A percentile compares a stretch with the other conserved stretches of the same genome.
These are phyloP conservation scores for Felis chaus DNA, from an alignment of 2,113 vertebrate species.

Conservation along the genomic window DNA sequence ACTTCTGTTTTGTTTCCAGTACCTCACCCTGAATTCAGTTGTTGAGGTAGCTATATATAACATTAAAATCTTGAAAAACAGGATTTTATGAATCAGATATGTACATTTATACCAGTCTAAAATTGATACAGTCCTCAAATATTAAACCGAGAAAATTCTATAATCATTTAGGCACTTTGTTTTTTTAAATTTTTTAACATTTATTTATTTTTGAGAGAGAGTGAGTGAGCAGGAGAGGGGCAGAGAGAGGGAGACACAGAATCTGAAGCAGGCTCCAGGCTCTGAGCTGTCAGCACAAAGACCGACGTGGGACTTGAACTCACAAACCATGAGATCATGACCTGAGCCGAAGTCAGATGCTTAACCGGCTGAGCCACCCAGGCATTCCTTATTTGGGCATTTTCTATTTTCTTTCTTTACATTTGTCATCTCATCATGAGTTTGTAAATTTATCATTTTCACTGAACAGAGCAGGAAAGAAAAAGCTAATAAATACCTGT, in stretches of 20 bases:
- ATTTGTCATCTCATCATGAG: neutral
- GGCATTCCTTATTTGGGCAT: neutral
- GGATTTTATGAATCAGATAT: neutral
- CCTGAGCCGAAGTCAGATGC: too few relatives aligned
- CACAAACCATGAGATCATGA: too few relatives aligned
- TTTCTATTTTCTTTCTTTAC: conserved; percentile 40
- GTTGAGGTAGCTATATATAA: neutral
- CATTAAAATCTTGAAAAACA: neutral
- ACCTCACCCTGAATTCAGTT: neutral
- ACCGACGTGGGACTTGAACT: too few relatives aligned
- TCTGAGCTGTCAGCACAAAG: too few relatives aligned
- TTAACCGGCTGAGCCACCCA: too few relatives aligned
- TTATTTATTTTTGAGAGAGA: too few relatives aligned
- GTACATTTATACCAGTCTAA: neutral
- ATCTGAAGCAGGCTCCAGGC: too few relatives aligned
- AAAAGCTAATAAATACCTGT: neutral
- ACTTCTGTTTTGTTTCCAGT: conserved; percentile 25
- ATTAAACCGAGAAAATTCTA: conserved; percentile 6
- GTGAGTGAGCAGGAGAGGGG: too few relatives aligned
- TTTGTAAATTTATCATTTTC: conserved; percentile 38
- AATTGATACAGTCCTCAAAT: neutral
- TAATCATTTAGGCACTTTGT: conserved; percentile 8
- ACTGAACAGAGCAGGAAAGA: neutral
- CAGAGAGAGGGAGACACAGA: too few relatives aligned
- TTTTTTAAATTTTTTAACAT: neutral